phyloP scores from a whole-genome alignment of 2,888 invertebrate genomes.

The Geotrupes spiniger region DNA sequence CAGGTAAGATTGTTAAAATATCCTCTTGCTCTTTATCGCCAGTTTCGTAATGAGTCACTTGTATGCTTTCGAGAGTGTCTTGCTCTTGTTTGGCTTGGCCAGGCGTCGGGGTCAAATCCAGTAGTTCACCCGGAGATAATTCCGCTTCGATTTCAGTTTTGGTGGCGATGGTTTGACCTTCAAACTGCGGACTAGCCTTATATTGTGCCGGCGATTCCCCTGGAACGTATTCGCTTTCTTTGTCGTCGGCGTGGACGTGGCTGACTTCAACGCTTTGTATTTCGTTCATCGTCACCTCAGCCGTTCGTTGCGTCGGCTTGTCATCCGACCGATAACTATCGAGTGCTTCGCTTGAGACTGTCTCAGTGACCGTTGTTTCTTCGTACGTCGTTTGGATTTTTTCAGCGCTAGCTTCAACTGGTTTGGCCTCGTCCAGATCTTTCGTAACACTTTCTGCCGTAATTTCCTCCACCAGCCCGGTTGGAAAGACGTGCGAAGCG shows the following conservation, averaged over 20 bases:
- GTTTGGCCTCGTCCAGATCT: constrained; percentile 28
- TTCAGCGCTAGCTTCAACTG: constrained; percentile 46
- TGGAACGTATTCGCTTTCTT: constrained; percentile 50
- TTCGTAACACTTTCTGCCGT: constrained; percentile 49
- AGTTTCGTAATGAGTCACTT: constrained; percentile 53
- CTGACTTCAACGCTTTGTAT: constrained; percentile 50
- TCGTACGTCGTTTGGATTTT: constrained; percentile 45
- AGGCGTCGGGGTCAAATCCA: constrained; percentile 42
- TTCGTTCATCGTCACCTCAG: constrained; percentile 18
- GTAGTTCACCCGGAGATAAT: constrained; percentile 41
- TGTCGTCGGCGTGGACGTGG: constrained; percentile 53
- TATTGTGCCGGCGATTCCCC: constrained; percentile 44
- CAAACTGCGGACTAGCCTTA: constrained; percentile 51
- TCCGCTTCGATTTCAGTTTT: constrained; percentile 53
- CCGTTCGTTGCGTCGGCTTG: constrained; percentile 33
- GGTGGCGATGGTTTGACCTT: constrained; percentile 52
- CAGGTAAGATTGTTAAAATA: constrained; percentile 38
- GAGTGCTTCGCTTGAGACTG: constrained; percentile 56
- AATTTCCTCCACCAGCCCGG: constrained; percentile 53
- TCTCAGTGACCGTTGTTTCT: constrained; percentile 52
- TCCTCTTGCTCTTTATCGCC: constrained; percentile 53
- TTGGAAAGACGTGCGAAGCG: constrained; percentile 54
- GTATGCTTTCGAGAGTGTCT: constrained; percentile 55
- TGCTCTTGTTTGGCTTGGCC: constrained; percentile 53
- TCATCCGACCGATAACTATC: constrained; percentile 46